Percentiles rank a stretch among this genome's conserved stretches.
These are phyloP conservation scores for Thecocarcelia acutangulata DNA, from an alignment of 2,888 invertebrate species.

Conservation along the genomic window DNA sequence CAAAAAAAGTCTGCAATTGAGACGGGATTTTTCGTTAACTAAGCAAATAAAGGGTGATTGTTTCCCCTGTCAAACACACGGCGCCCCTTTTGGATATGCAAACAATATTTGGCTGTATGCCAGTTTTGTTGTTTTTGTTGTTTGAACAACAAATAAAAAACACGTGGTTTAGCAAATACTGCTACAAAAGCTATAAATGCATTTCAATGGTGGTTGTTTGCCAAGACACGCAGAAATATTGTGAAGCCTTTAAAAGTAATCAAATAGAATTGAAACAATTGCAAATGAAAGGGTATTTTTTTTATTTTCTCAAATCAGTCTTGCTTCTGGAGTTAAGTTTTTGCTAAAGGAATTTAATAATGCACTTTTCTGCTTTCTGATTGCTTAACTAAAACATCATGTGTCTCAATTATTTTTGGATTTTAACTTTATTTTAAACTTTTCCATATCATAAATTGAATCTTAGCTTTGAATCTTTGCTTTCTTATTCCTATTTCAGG, in stretches of 20 bases:
- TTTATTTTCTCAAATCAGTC: not conserved
- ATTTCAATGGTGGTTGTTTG: slow-evolving; percentile 60
- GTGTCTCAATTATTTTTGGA: slow-evolving; percentile 56
- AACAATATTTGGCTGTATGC: slow-evolving; percentile 24
- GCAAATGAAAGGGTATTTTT: slow-evolving; percentile 7
- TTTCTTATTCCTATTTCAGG: slow-evolving; percentile 5
- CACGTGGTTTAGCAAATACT: slow-evolving; percentile 57
- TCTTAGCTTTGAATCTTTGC: not conserved
- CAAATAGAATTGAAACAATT: slow-evolving; percentile 36
- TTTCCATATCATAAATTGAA: slow-evolving; percentile 1
- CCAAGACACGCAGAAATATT: slow-evolving; percentile 32
- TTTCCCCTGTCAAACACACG: not conserved
- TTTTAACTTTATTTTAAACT: slow-evolving; percentile 22
- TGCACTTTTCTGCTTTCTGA: not conserved
- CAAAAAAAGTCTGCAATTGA: slow-evolving; percentile 38
- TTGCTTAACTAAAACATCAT: slow-evolving; percentile 23
- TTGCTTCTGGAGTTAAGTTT: not conserved
- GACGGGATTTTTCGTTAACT: slow-evolving; percentile 44
- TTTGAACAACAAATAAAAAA: slow-evolving; percentile 47
- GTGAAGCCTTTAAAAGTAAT: not conserved
- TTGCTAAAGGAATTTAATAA: slow-evolving; percentile 1
- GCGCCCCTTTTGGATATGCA: slow-evolving; percentile 55
- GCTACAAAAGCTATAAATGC: slow-evolving; percentile 9
- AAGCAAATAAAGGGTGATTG: slow-evolving; percentile 66
- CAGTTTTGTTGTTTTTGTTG: slow-evolving; percentile 1